Evolutionary conservation across 1,140 invertebrate species (phyloP).

Genomic region (Diorhabda sublineata): DNA sequence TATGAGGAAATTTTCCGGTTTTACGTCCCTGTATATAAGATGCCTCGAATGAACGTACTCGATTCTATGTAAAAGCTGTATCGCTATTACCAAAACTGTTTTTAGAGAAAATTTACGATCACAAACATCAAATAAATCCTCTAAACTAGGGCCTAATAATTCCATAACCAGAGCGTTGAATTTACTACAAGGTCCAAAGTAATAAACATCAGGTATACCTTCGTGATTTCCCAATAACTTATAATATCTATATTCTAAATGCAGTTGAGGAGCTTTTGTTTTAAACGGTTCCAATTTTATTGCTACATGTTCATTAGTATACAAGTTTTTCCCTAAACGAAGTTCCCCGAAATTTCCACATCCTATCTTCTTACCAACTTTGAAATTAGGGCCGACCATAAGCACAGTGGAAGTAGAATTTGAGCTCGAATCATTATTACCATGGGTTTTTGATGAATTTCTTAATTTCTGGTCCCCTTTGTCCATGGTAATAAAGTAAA

Average conservation of each 20-base stretch:
- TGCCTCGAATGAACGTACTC: conserved; percentile 99
- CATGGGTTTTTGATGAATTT: conserved; percentile 1
- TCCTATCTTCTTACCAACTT: conserved; percentile 99
- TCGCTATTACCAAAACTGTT: conserved; percentile 96
- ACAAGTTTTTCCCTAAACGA: conserved; percentile 98
- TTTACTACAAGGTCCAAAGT: conserved; percentile 98
- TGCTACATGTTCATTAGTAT: conserved; percentile 99
- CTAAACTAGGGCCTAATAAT: conserved; percentile 94
- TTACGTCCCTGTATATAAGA: conserved; percentile 98
- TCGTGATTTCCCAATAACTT: conserved; percentile 89
- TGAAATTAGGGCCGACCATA: conserved; percentile 99
- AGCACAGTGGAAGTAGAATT: conserved; percentile 78
- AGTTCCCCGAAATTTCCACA: conserved; percentile 99
- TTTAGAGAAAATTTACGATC: conserved; percentile 96
- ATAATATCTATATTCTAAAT: conserved; percentile 99
- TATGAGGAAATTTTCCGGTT: conserved; percentile 99
- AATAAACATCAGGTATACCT: conserved; percentile 97
- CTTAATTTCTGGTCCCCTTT: conserved; percentile 11
- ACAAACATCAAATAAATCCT: conserved; percentile 98
- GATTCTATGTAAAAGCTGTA: conserved; percentile 95
- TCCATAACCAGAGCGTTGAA: conserved; percentile 99
- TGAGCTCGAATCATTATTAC: conserved; percentile 11
- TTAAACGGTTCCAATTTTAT: conserved; percentile 99
- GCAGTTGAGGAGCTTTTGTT: conserved; percentile 98
- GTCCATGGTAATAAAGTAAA: not conserved